These are phyloP conservation scores for Metacarcinus magister DNA, from an alignment of 2,888 invertebrate species.

Conservation along the genomic window DNA sequence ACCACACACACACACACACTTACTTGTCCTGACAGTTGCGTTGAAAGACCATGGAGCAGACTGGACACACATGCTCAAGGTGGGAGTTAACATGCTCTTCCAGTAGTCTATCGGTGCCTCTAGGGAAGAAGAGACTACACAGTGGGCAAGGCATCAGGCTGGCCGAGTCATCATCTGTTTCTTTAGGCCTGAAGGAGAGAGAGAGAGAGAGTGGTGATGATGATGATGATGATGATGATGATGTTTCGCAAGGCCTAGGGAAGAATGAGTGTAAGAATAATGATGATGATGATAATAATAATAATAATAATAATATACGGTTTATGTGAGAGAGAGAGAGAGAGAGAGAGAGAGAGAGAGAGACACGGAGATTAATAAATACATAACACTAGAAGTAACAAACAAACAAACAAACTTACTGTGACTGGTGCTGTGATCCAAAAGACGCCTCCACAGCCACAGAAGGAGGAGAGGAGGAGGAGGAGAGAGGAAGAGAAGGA, in stretches of 20 bases:
- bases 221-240: background rate
- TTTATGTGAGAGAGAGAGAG: too few relatives aligned
- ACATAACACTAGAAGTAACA: background rate
- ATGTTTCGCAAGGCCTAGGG: background rate
- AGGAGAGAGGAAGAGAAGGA: too few relatives aligned
- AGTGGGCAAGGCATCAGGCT: constrained; percentile 73
- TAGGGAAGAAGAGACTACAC: constrained; percentile 75
- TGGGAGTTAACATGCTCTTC: constrained; percentile 80
- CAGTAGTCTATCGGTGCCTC: constrained; percentile 60
- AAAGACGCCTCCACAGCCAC: background rate
- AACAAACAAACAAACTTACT: background rate
- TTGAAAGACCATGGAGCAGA: constrained; percentile 80
- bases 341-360: background rate
- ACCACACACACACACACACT: constrained; percentile 16
- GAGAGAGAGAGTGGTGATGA: background rate
- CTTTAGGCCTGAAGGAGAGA: background rate
- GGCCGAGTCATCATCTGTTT: background rate
- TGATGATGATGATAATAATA: too few relatives aligned
- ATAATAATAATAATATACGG: too few relatives aligned
- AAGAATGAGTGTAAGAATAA: background rate
- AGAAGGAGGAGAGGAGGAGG: background rate
- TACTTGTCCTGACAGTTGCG: constrained; percentile 72
- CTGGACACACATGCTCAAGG: constrained; percentile 79
- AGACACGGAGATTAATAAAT: background rate
- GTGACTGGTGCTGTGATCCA: background rate